Evolutionary conservation across 2,113 vertebrate genomes (phyloP).

Genomic region (Lampris megalopsis): DNA sequence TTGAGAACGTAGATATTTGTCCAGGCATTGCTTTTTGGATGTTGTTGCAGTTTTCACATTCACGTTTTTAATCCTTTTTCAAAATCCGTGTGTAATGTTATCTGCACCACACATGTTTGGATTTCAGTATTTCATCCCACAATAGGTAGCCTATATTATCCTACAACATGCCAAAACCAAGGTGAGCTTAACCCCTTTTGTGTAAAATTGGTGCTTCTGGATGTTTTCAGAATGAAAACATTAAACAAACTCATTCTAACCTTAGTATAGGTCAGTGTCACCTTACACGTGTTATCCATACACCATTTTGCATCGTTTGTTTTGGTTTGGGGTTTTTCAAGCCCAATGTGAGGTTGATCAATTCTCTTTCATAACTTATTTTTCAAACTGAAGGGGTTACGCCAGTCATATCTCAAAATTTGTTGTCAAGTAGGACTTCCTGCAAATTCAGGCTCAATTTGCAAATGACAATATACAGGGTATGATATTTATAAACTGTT

Average conservation of each 20-base stretch:
- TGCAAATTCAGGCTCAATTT: background rate
- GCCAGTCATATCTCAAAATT: background rate
- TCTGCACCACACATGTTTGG: background rate
- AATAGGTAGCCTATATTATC: slow-evolving; percentile 37
- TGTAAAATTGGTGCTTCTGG: slow-evolving; percentile 4
- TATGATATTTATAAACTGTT: background rate
- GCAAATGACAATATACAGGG: background rate
- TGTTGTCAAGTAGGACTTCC: background rate
- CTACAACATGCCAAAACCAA: slow-evolving; percentile 48
- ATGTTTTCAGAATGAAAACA: background rate
- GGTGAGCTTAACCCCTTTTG: slow-evolving; percentile 38
- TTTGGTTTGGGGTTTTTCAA: slow-evolving; percentile 31
- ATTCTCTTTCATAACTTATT: background rate
- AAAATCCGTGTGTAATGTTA: background rate
- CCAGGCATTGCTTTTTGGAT: too few species aligned
- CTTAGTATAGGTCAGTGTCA: background rate
- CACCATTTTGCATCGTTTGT: slow-evolving; percentile 21
- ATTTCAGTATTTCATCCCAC: slow-evolving; percentile 24
- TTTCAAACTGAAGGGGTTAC: background rate
- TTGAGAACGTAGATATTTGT: too few species aligned
- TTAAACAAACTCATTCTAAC: slow-evolving; percentile 18
- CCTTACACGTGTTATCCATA: background rate
- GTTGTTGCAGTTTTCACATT: background rate
- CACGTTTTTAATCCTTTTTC: background rate
- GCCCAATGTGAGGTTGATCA: slow-evolving; percentile 47